phyloP scores from a whole-genome alignment of 2,797 vertebrate species.

The Peromyscus attwateri region DNA sequence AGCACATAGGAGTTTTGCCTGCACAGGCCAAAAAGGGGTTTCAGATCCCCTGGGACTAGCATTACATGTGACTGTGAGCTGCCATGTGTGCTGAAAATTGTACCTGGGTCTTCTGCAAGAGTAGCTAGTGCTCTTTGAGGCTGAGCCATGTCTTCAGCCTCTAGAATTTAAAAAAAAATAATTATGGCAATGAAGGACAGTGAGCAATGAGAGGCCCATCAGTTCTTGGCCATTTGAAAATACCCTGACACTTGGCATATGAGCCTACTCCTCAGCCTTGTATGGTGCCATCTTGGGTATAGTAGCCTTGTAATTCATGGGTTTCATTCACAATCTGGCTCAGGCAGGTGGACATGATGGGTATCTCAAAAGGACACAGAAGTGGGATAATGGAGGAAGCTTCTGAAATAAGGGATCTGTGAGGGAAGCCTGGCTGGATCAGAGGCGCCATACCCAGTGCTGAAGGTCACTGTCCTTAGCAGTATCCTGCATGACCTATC shows the following conservation, averaged over 20 bases:
- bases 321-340: background rate
- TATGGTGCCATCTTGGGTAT: background rate
- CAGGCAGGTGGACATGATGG: accelerated
- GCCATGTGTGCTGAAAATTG: background rate
- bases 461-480: background rate
- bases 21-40: background rate
- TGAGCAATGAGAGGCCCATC: background rate
- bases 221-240: background rate
- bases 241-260: background rate
- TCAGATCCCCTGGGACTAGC: background rate
- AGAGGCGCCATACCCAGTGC: background rate
- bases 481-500: accelerated
- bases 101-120: background rate
- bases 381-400: background rate
- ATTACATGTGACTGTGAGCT: background rate
- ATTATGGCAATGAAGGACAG: background rate
- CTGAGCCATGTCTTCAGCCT: no score
- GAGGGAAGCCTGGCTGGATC: background rate
- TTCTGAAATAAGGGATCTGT: background rate
- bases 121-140: background rate
- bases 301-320: accelerated
- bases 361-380: background rate
- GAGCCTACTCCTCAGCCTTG: accelerated
- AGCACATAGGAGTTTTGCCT: background rate
- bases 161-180: background rate